Conservation (phyloP, 2,797 vertebrate genomes). For the Acanthis flammea region DNA sequence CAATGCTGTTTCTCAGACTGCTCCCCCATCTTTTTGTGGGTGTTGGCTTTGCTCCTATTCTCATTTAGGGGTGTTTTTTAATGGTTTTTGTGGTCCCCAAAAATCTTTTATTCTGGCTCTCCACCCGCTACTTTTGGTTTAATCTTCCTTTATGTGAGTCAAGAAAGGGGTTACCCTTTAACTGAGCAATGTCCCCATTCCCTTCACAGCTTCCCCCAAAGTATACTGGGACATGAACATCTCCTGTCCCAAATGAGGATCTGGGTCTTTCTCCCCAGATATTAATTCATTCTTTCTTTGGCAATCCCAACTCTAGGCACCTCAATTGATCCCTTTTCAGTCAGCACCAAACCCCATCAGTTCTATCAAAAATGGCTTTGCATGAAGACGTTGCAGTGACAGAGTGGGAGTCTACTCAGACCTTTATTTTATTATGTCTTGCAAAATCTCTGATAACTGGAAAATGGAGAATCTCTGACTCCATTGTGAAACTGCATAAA, state of each 20-base stretch:
- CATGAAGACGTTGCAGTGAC: not conserved
- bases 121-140: not conserved
- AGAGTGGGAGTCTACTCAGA: not conserved
- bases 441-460: not conserved
- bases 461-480: not conserved
- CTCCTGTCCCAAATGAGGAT: not conserved
- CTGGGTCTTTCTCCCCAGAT: not conserved
- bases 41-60: not conserved
- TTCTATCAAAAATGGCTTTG: not conserved
- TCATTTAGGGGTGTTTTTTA: not conserved
- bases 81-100: not conserved
- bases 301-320: not conserved
- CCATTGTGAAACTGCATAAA: conserved; percentile 39
- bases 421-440: not conserved
- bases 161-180: not conserved
- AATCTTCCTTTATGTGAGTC: not conserved
- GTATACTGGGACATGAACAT: not conserved
- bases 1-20: not conserved
- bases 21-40: not conserved
- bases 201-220: not conserved
- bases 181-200: not conserved
- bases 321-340: not conserved
- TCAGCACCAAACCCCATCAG: not conserved
- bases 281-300: not conserved
- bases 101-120: not conserved